These are phyloP conservation scores for Stegana nigrithorax DNA, from an alignment of 2,888 invertebrate genomes.

Conservation along the genomic window DNA sequence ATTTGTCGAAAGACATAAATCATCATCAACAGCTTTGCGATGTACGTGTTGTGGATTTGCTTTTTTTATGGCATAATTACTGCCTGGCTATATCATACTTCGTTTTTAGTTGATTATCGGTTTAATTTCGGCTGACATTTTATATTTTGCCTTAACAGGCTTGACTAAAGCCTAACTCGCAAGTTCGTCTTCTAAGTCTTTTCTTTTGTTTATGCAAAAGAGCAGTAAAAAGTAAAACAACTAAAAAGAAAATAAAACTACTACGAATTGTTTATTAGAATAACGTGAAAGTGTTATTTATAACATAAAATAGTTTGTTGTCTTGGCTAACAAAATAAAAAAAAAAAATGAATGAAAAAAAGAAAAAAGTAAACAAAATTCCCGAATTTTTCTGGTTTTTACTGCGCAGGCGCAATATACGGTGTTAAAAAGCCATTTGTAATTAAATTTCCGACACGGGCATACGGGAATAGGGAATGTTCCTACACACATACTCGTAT, in stretches of 20 bases:
- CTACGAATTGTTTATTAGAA: no score
- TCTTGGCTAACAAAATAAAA: no score
- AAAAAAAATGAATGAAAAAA: conserved; percentile 38
- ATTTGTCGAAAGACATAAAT: conserved; percentile 41
- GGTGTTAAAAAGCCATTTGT: no score
- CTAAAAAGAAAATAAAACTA: conserved; percentile 11
- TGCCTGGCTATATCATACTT: not conserved
- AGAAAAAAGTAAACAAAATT: no score
- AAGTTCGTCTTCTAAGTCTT: conserved; percentile 34
- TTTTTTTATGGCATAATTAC: not conserved
- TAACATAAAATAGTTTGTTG: no score
- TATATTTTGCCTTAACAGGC: not conserved
- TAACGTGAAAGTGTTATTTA: no score
- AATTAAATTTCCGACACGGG: no score
- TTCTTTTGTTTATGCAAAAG: conserved; percentile 36
- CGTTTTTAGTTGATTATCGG: not conserved
- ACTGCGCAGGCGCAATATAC: no score
- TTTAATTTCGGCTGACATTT: not conserved
- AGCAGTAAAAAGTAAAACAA: conserved; percentile 43
- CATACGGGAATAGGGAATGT: no score
- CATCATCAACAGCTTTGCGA: conserved; percentile 36
- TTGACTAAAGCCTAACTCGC: conserved; percentile 20
- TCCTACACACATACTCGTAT: no score
- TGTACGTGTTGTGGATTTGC: not conserved
- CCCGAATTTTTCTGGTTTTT: no score